These are phyloP conservation scores for Loripinus fragilis DNA, from an alignment of 2,888 invertebrate species.

Conservation along the genomic window DNA sequence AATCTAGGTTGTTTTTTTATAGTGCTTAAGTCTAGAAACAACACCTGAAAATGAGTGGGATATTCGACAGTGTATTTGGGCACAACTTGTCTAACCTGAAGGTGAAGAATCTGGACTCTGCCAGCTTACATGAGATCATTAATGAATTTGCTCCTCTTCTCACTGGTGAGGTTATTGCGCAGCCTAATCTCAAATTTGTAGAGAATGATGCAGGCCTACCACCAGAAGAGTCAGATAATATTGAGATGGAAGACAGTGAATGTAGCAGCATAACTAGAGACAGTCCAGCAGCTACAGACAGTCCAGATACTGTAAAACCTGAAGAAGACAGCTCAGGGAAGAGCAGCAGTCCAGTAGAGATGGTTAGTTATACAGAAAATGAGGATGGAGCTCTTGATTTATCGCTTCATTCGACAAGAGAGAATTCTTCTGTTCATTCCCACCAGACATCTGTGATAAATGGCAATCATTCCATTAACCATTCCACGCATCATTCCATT, in stretches of 20 bases:
- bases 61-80: constrained; percentile 46
- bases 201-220: not conserved
- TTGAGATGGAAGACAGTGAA: not conserved
- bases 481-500: not conserved
- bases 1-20: no score
- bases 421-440: not conserved
- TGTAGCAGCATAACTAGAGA: not conserved
- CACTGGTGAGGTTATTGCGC: constrained; percentile 38
- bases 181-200: not conserved
- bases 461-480: not conserved
- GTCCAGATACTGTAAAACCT: not conserved
- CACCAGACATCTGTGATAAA: constrained; percentile 3
- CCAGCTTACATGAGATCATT: constrained; percentile 56
- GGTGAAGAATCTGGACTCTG: constrained; percentile 56
- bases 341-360: not conserved
- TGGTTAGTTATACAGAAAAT: not conserved
- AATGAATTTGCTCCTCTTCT: constrained; percentile 57
- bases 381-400: constrained; percentile 10
- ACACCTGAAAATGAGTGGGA: constrained; percentile 41
- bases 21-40: no score
- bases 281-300: not conserved
- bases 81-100: constrained; percentile 44
- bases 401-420: constrained; percentile 5
- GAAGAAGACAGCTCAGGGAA: not conserved
- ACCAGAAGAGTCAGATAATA: not conserved